These are phyloP conservation scores for Eidolon helvum DNA, from an alignment of 2,113 vertebrate species.

Conservation along the genomic window DNA sequence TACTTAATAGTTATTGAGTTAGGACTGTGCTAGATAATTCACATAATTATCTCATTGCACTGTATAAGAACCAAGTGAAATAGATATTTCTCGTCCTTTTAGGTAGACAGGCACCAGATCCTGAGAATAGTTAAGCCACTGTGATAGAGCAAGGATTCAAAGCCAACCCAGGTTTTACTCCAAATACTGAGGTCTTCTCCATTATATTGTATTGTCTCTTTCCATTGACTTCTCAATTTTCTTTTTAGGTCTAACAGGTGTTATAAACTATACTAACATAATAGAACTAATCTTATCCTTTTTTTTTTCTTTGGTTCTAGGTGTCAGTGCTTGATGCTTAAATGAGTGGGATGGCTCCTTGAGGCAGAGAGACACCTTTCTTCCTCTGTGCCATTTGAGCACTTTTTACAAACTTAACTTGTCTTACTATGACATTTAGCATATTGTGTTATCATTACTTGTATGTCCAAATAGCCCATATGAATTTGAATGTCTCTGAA, in stretches of 20 bases:
- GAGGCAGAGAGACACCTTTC: neutral
- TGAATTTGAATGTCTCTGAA: neutral
- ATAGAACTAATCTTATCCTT: neutral
- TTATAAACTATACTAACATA: neutral
- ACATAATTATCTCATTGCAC: neutral
- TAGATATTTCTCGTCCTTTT: neutral
- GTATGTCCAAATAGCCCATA: neutral
- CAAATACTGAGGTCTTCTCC: neutral
- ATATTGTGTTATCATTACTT: neutral
- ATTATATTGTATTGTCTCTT: neutral
- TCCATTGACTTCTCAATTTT: neutral
- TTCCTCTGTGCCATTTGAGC: neutral
- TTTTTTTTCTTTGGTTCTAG: neutral
- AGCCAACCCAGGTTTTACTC: neutral
- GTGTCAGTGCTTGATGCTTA: neutral
- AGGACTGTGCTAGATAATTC: neutral
- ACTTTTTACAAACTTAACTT: neutral
- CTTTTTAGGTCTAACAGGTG: neutral
- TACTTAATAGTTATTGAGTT: neutral
- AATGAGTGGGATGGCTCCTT: neutral
- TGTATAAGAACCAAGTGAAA: neutral
- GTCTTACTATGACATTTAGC: neutral
- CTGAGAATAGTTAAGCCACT: neutral
- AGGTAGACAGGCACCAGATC: neutral
- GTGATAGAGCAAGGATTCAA: neutral